These are phyloP conservation scores for Aproaerema taeniolella DNA, from an alignment of 2,888 invertebrate genomes.

Conservation along the genomic window DNA sequence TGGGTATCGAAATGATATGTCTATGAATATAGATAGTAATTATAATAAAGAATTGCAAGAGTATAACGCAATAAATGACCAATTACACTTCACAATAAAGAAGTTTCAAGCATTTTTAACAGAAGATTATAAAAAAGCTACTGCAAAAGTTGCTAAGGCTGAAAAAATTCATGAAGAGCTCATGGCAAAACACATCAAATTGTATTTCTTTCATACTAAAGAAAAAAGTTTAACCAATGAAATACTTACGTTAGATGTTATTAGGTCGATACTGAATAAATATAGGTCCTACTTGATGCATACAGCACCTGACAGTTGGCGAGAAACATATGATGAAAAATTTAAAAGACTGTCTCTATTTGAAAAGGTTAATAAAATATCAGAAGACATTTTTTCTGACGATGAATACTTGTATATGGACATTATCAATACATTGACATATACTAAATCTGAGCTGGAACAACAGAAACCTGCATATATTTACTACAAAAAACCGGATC, in stretches of 20 bases:
- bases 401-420: slow-evolving; percentile 62
- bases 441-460: slow-evolving; percentile 49
- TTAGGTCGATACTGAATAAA: slow-evolving; percentile 52
- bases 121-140: slow-evolving; percentile 66
- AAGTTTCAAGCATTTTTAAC: slow-evolving; percentile 65
- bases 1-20: slow-evolving; percentile 60
- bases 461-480: slow-evolving; percentile 43
- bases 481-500: slow-evolving; percentile 49
- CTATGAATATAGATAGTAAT: slow-evolving; percentile 54
- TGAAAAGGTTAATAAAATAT: slow-evolving; percentile 24
- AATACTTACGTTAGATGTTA: slow-evolving; percentile 62
- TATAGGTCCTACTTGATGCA: slow-evolving; percentile 61
- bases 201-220: slow-evolving; percentile 49
- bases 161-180: slow-evolving; percentile 52
- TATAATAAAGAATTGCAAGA: slow-evolving; percentile 46
- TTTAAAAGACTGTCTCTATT: slow-evolving; percentile 53
- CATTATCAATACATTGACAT: slow-evolving; percentile 60
- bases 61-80: slow-evolving; percentile 40
- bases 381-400: slow-evolving; percentile 52
- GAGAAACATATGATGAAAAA: slow-evolving; percentile 56
- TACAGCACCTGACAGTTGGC: slow-evolving; percentile 62
- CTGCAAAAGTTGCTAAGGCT: slow-evolving; percentile 44
- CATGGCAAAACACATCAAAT: slow-evolving; percentile 49
- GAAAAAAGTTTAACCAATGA: slow-evolving; percentile 56
- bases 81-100: slow-evolving; percentile 56